Conservation (phyloP, 2,797 vertebrate species). For the Odontamblyopus lacepedii region DNA sequence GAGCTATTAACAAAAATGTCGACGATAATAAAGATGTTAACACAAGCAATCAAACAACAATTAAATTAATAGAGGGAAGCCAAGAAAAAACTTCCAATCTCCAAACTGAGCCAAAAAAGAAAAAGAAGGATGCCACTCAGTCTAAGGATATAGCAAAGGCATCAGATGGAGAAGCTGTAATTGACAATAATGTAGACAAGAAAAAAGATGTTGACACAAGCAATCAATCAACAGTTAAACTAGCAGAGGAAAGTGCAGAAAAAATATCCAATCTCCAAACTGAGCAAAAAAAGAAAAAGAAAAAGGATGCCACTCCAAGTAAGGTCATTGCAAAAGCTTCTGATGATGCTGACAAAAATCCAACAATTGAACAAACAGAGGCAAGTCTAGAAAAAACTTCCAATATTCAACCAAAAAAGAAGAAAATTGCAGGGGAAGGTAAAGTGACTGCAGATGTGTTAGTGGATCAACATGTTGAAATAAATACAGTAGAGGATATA, state of each 20-base stretch:
- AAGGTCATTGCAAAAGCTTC: not conserved
- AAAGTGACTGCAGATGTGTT: slow-evolving; percentile 9
- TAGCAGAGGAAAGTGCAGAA: not conserved
- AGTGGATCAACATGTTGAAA: not conserved
- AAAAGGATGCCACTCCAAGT: slow-evolving; percentile 15
- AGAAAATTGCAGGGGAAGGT: slow-evolving; percentile 18
- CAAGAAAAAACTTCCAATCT: not conserved
- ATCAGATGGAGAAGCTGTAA: not conserved
- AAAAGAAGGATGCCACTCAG: slow-evolving; percentile 21
- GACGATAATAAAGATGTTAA: not conserved
- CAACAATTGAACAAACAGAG: not conserved
- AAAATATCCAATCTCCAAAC: not conserved
- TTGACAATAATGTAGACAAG: not conserved
- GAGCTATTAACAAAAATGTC: not conserved
- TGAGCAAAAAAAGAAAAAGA: slow-evolving; percentile 22
- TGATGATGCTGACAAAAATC: not conserved
- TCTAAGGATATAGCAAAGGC: not conserved
- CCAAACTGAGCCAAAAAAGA: slow-evolving; percentile 1
- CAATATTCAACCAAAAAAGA: slow-evolving; percentile 18
- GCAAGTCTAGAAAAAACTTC: not conserved
- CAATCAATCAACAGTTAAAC: not conserved
- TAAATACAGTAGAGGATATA: slow-evolving; percentile 18
- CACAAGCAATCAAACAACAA: not conserved
- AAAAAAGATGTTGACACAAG: not conserved
- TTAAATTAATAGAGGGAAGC: not conserved